A percentile compares a stretch with the other conserved stretches of the same genome.
Evolutionary conservation across 2,113 vertebrate genomes (phyloP).

Genomic region (Himantopus leucocephalus): DNA sequence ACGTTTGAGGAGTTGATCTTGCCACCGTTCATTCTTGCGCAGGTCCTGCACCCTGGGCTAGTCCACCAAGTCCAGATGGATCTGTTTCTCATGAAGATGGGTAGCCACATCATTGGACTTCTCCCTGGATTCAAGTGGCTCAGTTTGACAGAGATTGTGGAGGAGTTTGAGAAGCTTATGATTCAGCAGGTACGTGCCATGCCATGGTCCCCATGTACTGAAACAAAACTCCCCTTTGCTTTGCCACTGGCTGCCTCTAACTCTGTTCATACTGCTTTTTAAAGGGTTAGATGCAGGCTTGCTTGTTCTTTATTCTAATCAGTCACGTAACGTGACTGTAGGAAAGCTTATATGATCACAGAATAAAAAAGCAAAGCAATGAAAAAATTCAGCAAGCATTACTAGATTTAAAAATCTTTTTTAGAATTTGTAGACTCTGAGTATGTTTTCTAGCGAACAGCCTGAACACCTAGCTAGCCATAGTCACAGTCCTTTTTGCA

Average conservation of each 20-base stretch:
- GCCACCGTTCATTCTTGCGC: not conserved
- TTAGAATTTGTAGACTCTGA: not conserved
- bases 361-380: not conserved
- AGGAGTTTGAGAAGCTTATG: conserved; percentile 97
- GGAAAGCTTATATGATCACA: not conserved
- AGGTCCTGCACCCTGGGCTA: conserved; percentile 94
- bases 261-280: not conserved
- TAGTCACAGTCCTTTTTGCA: not conserved
- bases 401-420: not conserved
- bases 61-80: conserved; percentile 87
- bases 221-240: not conserved
- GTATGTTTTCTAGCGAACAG: not conserved
- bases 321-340: not conserved
- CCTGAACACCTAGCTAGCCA: not conserved
- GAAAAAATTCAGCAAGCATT: not conserved
- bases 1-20: not conserved
- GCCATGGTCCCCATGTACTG: not conserved
- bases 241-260: not conserved
- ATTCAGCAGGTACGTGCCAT: conserved; percentile 83
- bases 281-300: not conserved
- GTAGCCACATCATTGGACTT: conserved; percentile 82
- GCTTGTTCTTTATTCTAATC: not conserved
- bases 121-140: conserved; percentile 94
- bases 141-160: conserved; percentile 88
- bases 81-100: conserved; percentile 88